Base-by-base conservation (phyloP, 2,888 invertebrate species). In the Rotaria sp. region DNA sequence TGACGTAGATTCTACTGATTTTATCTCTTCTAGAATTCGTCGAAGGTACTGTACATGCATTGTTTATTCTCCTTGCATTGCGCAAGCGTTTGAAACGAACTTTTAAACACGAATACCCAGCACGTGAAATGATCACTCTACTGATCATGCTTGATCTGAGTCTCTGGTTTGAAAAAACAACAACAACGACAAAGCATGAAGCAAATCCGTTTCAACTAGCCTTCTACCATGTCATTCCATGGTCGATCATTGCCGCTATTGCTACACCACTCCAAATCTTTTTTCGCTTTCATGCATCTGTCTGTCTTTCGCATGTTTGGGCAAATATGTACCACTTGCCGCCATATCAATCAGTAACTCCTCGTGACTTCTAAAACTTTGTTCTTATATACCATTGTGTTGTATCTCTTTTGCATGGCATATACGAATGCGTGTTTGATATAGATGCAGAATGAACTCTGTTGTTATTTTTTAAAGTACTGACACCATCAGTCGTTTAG, bases 241-340 rank as follows among this genome's bases (percentile, higher is more conserved):
- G 87, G 87, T 84, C 85, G 8, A 85, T 87, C 24, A 84, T 87
- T 21, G 57, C 41, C 55, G 67, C 84, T 10, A 80, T 85, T 24
- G 85, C 85, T 10, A 84, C 84, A 26, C 87, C 87, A n/a, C 80
- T 87, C 30, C 84, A 84, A 30, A 85, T 87, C 1, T 87, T 87
- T 52, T 87, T 85, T 84, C 41, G 87, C 48, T 87, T 87, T 57
- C 87, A 87, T 85, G 80, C 87, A 15, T 85, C 85, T 84, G 84
- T 87, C 24, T 87, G 87, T 84, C 52, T 87, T n/a, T 87, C 87
- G 11, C 80, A 85, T 50, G 80, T 87, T 48, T 87, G 87, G 87
- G 85, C 57, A 30, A 85, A 80, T 74, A 50, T 86, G 30, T 86
- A 86, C 30, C 30, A 30, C 5, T 67, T 67, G 18, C 67, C 67